Evolutionary conservation across 1,140 invertebrate genomes (phyloP), one percentile per base, ranked within the genome.

Genomic region (Cataglyphis hispanica): DNA sequence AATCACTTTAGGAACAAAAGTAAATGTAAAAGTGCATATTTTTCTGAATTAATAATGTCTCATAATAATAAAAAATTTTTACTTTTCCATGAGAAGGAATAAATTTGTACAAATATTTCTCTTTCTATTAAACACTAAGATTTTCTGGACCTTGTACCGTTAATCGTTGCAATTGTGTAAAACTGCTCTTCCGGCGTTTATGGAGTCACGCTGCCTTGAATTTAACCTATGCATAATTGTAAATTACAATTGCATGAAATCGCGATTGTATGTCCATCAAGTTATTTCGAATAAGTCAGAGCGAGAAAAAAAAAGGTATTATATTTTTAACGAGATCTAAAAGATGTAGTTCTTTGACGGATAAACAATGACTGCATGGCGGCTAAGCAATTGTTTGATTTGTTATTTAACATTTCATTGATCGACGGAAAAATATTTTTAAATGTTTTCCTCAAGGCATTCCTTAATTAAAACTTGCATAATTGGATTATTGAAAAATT

Each of bases 221-320:
- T 5, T 83, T 74, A 61, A 58, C 31, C 60, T 66, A 64, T 60
- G n/a, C 76, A 37, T 31, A 69, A 43, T 66, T 86, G 69, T 46
- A 67, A 70, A 72, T 66, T 56, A 72, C 40, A 46, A 88, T 70
- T 70, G 43, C 31, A 53, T 69, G 27, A 46, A 67, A 61, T 88
- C 53, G 8, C 75, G 83, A 72, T 85, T 74, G 60, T 60, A 50
- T 60, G 58, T 63, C 87, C 56, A 64, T 84, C 84, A 87, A 88
- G 66, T 53, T 50, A 64, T 87, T 87, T 66, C 56, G 46, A 53
- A 64, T 63, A 61, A 81, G 40, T 43, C 69, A 34, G 50, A 75
- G 58, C 69, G 66, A 61, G 13, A 63, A 60, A 72, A 64, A 43
- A 72, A 56, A 63, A 43, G 64, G 40, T 19, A 13, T 56, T 46